Evolutionary conservation across 2,797 vertebrate species (phyloP).

Genomic region (Anguilla obscura): DNA sequence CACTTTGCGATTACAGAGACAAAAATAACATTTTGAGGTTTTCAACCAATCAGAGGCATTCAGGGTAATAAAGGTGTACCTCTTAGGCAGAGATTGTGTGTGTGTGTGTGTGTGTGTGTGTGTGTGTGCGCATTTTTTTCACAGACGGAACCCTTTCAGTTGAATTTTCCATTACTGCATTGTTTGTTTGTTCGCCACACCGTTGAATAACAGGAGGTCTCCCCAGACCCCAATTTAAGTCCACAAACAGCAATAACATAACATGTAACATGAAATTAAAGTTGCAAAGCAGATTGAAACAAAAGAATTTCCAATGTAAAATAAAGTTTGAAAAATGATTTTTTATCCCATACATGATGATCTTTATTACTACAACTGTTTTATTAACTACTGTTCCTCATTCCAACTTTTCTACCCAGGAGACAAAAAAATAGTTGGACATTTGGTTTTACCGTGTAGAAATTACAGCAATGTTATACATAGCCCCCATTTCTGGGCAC

Average conservation of each 20-base stretch:
- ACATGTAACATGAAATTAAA: slow-evolving; percentile 26
- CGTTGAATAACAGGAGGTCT: slow-evolving; percentile 27
- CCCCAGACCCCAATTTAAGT: slow-evolving; percentile 28
- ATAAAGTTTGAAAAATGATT: background rate
- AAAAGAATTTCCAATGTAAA: background rate
- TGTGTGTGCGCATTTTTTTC: slow-evolving; percentile 45
- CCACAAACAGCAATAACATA: slow-evolving; percentile 28
- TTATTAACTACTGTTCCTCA: background rate
- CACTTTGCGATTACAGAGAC: slow-evolving; percentile 70
- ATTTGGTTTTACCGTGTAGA: too few species aligned
- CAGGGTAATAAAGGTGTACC: slow-evolving; percentile 61
- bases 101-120: slow-evolving; percentile 17
- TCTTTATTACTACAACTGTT: too few species aligned
- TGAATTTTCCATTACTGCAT: slow-evolving; percentile 76
- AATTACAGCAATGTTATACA: too few species aligned
- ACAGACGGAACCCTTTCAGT: slow-evolving; percentile 70
- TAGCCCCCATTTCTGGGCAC: too few species aligned
- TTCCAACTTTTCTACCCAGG: background rate
- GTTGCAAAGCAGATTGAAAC: background rate
- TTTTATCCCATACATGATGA: background rate
- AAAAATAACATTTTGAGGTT: slow-evolving; percentile 68
- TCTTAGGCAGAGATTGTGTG: slow-evolving; percentile 41
- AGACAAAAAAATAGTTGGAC: background rate
- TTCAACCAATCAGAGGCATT: slow-evolving; percentile 64
- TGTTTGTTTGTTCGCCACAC: slow-evolving; percentile 63